Percentiles rank a stretch among this genome's conserved stretches.
These are phyloP conservation scores for Baccha elongata DNA, from an alignment of 2,888 invertebrate species.

Conservation along the genomic window DNA sequence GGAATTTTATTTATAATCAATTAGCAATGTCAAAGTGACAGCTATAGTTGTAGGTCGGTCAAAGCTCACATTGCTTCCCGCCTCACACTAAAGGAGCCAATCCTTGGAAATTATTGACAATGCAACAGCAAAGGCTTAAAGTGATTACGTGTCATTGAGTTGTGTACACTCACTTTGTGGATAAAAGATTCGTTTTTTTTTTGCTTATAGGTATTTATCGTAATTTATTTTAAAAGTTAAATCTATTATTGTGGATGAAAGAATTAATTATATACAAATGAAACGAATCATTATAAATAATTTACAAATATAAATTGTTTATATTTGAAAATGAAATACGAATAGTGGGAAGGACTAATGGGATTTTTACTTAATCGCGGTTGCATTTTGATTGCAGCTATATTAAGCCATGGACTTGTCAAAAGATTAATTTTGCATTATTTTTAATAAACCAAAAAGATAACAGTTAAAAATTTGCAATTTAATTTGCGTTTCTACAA, in stretches of 20 bases:
- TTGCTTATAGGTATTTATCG: conserved; percentile 32
- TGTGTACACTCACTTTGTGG: conserved; percentile 27
- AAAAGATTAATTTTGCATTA: neutral
- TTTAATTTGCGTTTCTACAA: no score
- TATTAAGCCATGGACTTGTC: neutral
- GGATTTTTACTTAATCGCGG: conserved; percentile 39
- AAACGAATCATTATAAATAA: conserved; percentile 47
- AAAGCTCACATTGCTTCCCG: neutral
- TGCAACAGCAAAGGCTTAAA: conserved; percentile 46
- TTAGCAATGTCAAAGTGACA: conserved; percentile 61
- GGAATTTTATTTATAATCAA: conserved; percentile 63
- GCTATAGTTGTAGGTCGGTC: neutral
- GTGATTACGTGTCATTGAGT: conserved; percentile 58
- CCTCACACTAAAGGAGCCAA: neutral
- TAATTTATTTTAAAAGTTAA: conserved; percentile 54
- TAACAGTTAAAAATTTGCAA: no score
- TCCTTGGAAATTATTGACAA: conserved; percentile 54
- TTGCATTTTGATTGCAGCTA: conserved; percentile 49
- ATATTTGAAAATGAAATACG: conserved; percentile 13
- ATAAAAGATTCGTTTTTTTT: conserved; percentile 22
- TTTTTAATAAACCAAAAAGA: neutral
- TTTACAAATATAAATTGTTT: conserved; percentile 52
- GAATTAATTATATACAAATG: conserved; percentile 60
- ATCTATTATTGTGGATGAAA: conserved; percentile 60
- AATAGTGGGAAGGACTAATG: conserved; percentile 11